Conservation (phyloP, 2,113 vertebrate genomes). For the Oreotrochilus melanogaster region DNA sequence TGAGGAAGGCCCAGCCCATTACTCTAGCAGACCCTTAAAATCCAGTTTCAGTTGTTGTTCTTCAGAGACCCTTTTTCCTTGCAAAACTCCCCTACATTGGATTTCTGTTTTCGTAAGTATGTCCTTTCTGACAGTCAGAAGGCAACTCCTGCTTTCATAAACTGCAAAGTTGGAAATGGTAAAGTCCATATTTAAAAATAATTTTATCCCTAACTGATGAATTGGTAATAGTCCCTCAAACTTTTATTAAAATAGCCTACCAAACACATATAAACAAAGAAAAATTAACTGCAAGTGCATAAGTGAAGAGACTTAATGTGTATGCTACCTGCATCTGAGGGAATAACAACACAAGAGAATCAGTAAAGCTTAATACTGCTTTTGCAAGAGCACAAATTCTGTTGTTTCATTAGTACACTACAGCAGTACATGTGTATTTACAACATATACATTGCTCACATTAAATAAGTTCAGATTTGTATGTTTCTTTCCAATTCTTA, state of each 20-base stretch:
- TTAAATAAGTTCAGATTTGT: not conserved
- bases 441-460: not conserved
- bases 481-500: not conserved
- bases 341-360: not conserved
- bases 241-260: not conserved
- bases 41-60: not conserved
- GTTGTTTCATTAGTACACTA: not conserved
- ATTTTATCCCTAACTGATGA: not conserved
- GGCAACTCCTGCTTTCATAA: not conserved
- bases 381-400: not conserved
- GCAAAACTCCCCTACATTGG: not conserved
- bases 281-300: not conserved
- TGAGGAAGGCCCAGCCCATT: not conserved
- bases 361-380: not conserved
- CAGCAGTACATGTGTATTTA: not conserved
- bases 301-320: not conserved
- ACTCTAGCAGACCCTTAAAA: not conserved
- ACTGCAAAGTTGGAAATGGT: not conserved
- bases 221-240: not conserved
- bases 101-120: not conserved
- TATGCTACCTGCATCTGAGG: not conserved
- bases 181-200: not conserved
- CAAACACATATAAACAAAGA: not conserved
- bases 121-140: not conserved
- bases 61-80: not conserved